Evolutionary conservation across 2,113 vertebrate genomes (phyloP).

Genomic region (Tachysurus vachellii): DNA sequence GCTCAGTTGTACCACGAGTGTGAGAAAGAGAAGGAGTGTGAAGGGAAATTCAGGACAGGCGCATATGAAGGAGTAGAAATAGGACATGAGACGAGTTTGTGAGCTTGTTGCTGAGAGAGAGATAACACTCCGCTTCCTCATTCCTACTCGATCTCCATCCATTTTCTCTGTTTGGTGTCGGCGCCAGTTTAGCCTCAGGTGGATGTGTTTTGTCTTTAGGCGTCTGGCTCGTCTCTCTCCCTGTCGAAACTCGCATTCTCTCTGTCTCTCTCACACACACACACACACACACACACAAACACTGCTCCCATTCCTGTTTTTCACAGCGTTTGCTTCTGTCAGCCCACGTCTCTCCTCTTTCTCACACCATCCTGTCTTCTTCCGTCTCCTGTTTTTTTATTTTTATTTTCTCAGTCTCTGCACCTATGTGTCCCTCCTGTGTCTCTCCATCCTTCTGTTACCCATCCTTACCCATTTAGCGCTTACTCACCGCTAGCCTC

Average conservation of each 20-base stretch:
- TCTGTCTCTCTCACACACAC: background rate
- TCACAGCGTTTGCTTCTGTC: slow-evolving; percentile 42
- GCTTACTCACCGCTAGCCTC: slow-evolving; percentile 39
- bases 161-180: slow-evolving; percentile 26
- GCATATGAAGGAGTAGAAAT: slow-evolving; percentile 38
- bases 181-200: slow-evolving; percentile 55
- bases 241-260: slow-evolving; percentile 12
- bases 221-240: slow-evolving; percentile 53
- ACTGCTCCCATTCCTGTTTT: slow-evolving; percentile 38
- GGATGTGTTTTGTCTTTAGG: slow-evolving; percentile 60
- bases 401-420: slow-evolving; percentile 35
- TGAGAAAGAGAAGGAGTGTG: slow-evolving; percentile 30
- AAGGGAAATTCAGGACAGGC: slow-evolving; percentile 31
- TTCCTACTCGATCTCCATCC: slow-evolving; percentile 18
- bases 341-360: slow-evolving; percentile 28
- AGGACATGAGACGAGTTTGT: slow-evolving; percentile 20
- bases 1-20: background rate
- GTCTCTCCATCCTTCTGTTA: slow-evolving; percentile 32
- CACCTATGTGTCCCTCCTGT: slow-evolving; percentile 30
- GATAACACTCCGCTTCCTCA: slow-evolving; percentile 18
- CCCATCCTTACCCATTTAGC: slow-evolving; percentile 22
- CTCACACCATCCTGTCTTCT: slow-evolving; percentile 40
- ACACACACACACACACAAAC: background rate
- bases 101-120: slow-evolving; percentile 38
- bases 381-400: slow-evolving; percentile 43